phyloP scores from a whole-genome alignment of 2,888 invertebrate genomes.

The Trichacis sp. region DNA sequence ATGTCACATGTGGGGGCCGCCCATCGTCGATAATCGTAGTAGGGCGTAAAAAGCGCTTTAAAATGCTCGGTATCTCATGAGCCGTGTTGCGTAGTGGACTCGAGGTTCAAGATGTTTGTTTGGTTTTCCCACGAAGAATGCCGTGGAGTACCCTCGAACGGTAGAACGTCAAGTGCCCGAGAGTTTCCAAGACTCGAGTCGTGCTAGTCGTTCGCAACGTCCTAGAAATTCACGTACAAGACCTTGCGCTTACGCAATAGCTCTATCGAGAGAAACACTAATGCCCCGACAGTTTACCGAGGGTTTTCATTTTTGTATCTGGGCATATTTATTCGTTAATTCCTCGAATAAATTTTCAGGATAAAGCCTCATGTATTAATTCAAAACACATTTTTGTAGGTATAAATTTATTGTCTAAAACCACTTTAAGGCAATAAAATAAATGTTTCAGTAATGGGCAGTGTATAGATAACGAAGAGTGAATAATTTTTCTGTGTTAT shows the following conservation, averaged over 20 bases:
- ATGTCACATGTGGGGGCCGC: no score
- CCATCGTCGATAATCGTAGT: no score
- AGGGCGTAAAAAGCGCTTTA: slow-evolving; percentile 1
- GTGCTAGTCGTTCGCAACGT: slow-evolving; percentile 16
- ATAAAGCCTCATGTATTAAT: not conserved
- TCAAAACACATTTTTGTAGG: not conserved
- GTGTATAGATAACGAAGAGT: not conserved
- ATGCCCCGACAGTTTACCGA: slow-evolving; percentile 6
- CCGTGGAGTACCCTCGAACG: slow-evolving; percentile 40
- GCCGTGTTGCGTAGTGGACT: not conserved
- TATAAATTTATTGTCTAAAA: not conserved
- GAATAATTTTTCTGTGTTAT: no score
- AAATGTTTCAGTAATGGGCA: not conserved
- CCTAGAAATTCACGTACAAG: slow-evolving; percentile 30
- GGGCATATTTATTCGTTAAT: no score
- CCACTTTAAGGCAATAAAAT: not conserved
- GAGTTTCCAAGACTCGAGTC: slow-evolving; percentile 47
- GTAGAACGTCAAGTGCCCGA: slow-evolving; percentile 41
- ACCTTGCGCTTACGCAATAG: slow-evolving; percentile 11
- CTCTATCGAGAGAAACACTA: slow-evolving; percentile 3
- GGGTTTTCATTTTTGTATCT: not conserved
- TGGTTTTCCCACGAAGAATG: slow-evolving; percentile 66
- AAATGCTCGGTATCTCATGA: not conserved
- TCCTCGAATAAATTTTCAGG: no score
- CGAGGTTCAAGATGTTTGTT: slow-evolving; percentile 62